A percentile compares a stretch with the other conserved stretches of the same genome.
Evolutionary conservation across 2,797 vertebrate genomes (phyloP).

Genomic region (Pangasius djambal): DNA sequence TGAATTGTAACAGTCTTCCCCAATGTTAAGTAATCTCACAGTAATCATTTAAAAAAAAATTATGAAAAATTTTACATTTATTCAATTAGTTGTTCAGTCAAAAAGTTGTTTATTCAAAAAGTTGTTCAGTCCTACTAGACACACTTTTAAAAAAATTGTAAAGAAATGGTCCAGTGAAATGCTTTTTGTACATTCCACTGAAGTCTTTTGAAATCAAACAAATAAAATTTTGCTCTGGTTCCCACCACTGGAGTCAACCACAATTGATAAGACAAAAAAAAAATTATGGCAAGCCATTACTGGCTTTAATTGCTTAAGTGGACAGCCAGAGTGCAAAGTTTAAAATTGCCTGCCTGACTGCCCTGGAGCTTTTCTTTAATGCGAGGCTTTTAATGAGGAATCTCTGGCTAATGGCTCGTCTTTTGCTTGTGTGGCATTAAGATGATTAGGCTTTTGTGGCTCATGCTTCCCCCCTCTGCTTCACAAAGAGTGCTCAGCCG

Average conservation of each 20-base stretch:
- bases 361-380: constrained; percentile 54
- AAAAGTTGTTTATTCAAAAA: not conserved
- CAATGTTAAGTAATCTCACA: not conserved
- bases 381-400: constrained; percentile 58
- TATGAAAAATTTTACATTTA: not conserved
- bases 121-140: not conserved
- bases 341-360: constrained; percentile 53
- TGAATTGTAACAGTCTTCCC: not conserved
- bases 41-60: not conserved
- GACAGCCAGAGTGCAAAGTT: constrained; percentile 50
- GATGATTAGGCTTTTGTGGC: constrained; percentile 21
- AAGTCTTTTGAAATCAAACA: not conserved
- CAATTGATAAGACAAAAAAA: constrained; percentile 1
- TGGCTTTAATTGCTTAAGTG: constrained; percentile 61
- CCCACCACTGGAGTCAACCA: constrained; percentile 27
- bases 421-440: constrained; percentile 17
- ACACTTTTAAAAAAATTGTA: not conserved
- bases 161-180: not conserved
- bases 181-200: not conserved
- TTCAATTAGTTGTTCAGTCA: not conserved
- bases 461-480: not conserved
- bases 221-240: not conserved
- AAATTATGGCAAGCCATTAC: constrained; percentile 50
- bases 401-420: constrained; percentile 50
- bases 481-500: not conserved